Conservation (phyloP, 1,140 invertebrate species). For the Conopomorpha cramerella region DNA sequence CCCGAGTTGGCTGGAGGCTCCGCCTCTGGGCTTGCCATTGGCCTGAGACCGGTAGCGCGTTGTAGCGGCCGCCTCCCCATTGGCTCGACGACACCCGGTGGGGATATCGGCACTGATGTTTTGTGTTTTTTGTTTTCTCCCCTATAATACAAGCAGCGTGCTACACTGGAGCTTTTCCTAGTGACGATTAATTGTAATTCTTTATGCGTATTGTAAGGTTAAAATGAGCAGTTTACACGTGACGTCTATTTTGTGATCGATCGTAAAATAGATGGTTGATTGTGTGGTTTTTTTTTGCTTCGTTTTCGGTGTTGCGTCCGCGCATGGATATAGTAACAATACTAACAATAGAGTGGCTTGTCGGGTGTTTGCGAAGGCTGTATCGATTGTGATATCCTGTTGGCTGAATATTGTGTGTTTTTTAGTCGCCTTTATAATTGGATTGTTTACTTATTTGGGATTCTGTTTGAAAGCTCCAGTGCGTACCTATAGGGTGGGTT, state of each 20-base stretch:
- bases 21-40: slow-evolving; percentile 47
- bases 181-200: slow-evolving; percentile 52
- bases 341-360: too few relatives aligned
- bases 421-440: too few relatives aligned
- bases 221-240: slow-evolving; percentile 36
- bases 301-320: slow-evolving; percentile 11
- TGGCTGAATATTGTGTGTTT: too few relatives aligned
- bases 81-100: slow-evolving; percentile 24
- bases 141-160: too few relatives aligned
- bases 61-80: slow-evolving; percentile 23
- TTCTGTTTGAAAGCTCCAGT: too few relatives aligned
- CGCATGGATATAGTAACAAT: too few relatives aligned
- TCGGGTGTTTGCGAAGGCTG: too few relatives aligned
- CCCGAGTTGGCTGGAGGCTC: slow-evolving; percentile 40
- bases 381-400: too few relatives aligned
- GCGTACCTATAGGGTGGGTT: too few relatives aligned
- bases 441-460: too few relatives aligned
- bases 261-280: slow-evolving; percentile 10
- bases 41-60: slow-evolving; percentile 27
- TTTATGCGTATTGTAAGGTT: slow-evolving; percentile 51
- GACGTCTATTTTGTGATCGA: slow-evolving; percentile 14
- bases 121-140: slow-evolving; percentile 54
- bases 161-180: slow-evolving; percentile 44
- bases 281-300: slow-evolving; percentile 9
- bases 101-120: slow-evolving; percentile 35